Base-by-base conservation (phyloP, 2,113 vertebrate genomes). In the Seriola dumerili region DNA sequence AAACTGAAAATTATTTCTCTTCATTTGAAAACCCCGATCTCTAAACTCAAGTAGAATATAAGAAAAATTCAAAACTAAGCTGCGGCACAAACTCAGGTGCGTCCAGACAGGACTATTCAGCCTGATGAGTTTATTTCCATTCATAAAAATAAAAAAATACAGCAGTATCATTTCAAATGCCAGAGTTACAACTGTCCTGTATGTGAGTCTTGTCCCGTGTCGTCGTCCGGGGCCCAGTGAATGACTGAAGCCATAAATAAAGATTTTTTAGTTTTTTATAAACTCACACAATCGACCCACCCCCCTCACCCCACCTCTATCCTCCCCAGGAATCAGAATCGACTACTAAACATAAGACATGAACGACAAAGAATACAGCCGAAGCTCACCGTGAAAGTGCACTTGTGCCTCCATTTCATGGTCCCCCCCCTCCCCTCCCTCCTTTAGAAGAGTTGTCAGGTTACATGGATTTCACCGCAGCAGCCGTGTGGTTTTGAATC, bases 351-450 rank as follows among this genome's bases (percentile, higher is more conserved):
- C n/a, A n/a, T n/a, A n/a, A n/a, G n/a, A n/a, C n/a, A n/a, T n/a
- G n/a, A n/a, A n/a, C n/a, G n/a, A n/a, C n/a, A n/a, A n/a, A n/a
- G n/a, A n/a, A n/a, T 29, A 72, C 46, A 0, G 55, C 65, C 52
- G 1, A 54, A 65, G 62, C 74, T 85, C 62, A 74, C 61, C 13
- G 46, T 79, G 55, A 79, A 84, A 81, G 84, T 75, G 69, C 83
- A 76, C 82, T 75, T 74, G 81, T 69, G 91, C 76, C 81, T 84
- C 80, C 81, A 84, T 88, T 87, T 87, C 85, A 87, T 11, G 88
- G 66, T 72, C 36, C 55, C 64, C 40, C 19, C 3, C 40, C 40
- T 42, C 55, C 64, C 40, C 19, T 10, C 4, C 40, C 40, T 48
- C n/a, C 57, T 50, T 91, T 17, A 75, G 83, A 85, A 76, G 84